Conservation (phyloP, 1,140 invertebrate species). For the Caenorhabditis brenneri region DNA sequence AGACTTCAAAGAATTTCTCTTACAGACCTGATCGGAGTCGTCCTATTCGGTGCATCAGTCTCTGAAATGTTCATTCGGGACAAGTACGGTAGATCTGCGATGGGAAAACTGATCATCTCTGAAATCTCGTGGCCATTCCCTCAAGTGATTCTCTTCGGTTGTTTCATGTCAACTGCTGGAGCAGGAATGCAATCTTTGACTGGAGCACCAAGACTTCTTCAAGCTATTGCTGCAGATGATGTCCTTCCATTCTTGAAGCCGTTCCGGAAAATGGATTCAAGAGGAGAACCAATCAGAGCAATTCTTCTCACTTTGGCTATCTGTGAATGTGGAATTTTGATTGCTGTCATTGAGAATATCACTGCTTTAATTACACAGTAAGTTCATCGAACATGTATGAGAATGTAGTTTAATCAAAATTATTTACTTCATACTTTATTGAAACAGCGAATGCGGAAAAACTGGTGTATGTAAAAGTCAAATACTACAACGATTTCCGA, state of each 20-base stretch:
- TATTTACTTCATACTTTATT: too few species aligned
- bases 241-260: slow-evolving; percentile 92
- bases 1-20: too few species aligned
- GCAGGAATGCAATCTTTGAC: slow-evolving; percentile 97
- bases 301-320: slow-evolving; percentile 88
- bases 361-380: slow-evolving; percentile 76
- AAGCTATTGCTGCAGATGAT: slow-evolving; percentile 94
- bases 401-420: too few species aligned
- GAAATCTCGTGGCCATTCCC: slow-evolving; percentile 90
- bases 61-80: slow-evolving; percentile 91
- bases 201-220: slow-evolving; percentile 77
- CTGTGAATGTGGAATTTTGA: slow-evolving; percentile 91
- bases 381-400: too few species aligned
- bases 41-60: slow-evolving; percentile 92
- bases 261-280: slow-evolving; percentile 86
- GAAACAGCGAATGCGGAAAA: too few species aligned
- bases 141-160: slow-evolving; percentile 73
- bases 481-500: too few species aligned
- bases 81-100: slow-evolving; percentile 79
- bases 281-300: slow-evolving; percentile 92
- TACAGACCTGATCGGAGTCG: slow-evolving; percentile 81
- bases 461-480: too few species aligned
- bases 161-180: slow-evolving; percentile 93
- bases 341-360: slow-evolving; percentile 75
- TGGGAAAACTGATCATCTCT: slow-evolving; percentile 88